These are phyloP conservation scores for Apis laboriosa DNA, from an alignment of 1,140 invertebrate genomes.

Conservation along the genomic window DNA sequence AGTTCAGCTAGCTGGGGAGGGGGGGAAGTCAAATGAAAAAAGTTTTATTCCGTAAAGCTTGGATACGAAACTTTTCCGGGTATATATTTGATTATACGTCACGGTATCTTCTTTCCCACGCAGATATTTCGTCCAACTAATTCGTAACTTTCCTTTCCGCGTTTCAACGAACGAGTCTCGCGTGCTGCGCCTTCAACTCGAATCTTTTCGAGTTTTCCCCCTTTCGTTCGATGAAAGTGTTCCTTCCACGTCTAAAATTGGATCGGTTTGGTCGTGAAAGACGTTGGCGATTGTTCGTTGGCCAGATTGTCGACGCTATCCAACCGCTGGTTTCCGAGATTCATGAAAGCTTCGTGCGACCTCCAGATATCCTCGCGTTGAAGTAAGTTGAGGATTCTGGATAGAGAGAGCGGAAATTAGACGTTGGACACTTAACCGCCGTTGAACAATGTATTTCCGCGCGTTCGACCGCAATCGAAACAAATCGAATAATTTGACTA, in stretches of 20 bases:
- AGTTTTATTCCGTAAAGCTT: conserved; percentile 20
- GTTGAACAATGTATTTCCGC: conserved; percentile 18
- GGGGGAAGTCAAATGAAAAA: conserved; percentile 44
- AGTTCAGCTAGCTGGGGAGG: background rate
- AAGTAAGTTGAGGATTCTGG: conserved; percentile 13
- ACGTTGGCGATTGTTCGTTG: background rate
- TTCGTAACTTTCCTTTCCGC: conserved; percentile 7
- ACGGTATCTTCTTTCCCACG: conserved; percentile 16
- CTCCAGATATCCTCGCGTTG: background rate
- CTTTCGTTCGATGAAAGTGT: background rate
- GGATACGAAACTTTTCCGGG: conserved; percentile 21
- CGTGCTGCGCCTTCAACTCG: background rate
- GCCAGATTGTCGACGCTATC: background rate
- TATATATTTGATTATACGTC: conserved; percentile 48
- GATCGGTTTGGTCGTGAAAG: background rate
- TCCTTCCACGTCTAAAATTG: background rate
- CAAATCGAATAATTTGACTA: conserved; percentile 17
- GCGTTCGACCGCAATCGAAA: conserved; percentile 27
- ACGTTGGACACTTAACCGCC: conserved; percentile 21
- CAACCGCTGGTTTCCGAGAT: background rate
- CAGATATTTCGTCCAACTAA: conserved; percentile 9
- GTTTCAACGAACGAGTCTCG: background rate
- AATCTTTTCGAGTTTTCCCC: background rate
- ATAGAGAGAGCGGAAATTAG: conserved; percentile 28
- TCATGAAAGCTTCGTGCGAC: background rate